Percentiles rank a stretch among this genome's conserved stretches.
phyloP scores from a whole-genome alignment of 2,113 vertebrate species.

The Tretioscincus oriximinensis region DNA sequence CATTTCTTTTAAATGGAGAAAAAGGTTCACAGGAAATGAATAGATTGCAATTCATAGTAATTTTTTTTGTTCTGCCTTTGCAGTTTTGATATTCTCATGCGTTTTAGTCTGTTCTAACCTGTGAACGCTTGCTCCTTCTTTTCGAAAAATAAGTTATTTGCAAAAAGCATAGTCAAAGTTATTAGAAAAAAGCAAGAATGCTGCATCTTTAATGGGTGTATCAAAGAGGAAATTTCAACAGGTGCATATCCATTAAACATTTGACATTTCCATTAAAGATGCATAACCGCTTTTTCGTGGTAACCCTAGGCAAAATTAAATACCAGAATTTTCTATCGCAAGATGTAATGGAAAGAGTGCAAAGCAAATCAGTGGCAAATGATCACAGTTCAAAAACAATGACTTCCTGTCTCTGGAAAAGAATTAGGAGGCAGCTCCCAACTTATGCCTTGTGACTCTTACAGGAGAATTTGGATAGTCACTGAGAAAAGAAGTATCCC shows the following conservation, averaged over 20 bases:
- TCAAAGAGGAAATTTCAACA: no score
- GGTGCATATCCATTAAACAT: no score
- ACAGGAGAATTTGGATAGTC: not conserved
- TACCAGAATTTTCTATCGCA: not conserved
- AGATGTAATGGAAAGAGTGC: not conserved
- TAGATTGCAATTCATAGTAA: not conserved
- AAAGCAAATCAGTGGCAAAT: no score
- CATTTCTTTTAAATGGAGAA: not conserved
- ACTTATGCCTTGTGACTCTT: not conserved
- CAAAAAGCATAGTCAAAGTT: not conserved
- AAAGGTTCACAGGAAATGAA: not conserved
- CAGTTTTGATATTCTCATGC: no score
- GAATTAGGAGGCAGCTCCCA: no score
- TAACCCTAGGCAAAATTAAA: not conserved
- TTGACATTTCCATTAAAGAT: no score
- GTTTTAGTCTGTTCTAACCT: not conserved
- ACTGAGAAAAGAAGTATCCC: not conserved
- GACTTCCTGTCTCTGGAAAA: no score
- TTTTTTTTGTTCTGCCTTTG: no score
- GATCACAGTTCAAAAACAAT: no score
- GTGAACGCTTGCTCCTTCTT: not conserved
- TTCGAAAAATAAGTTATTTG: not conserved
- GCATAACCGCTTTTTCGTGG: no score
- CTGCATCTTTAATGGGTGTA: no score
- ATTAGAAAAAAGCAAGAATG: no score